Evolutionary conservation across 2,797 vertebrate genomes (phyloP).

Genomic region (Ceryle rudis): DNA sequence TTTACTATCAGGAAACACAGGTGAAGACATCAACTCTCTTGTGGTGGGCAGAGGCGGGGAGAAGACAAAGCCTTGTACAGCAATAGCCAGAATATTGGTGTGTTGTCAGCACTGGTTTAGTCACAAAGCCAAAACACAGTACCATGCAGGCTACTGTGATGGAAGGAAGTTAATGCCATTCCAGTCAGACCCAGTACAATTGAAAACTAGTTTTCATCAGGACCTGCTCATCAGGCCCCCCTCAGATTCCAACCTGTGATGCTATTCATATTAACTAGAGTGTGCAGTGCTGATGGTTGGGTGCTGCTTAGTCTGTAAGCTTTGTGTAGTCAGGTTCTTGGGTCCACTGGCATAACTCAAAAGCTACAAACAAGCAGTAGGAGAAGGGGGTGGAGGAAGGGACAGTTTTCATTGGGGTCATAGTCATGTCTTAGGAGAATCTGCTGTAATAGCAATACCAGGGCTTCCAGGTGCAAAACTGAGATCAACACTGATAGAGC

Average conservation of each 20-base stretch:
- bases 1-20: not conserved
- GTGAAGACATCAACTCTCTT: not conserved
- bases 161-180: not conserved
- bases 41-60: not conserved
- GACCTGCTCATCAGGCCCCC: not conserved
- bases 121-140: not conserved
- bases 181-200: not conserved
- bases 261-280: not conserved
- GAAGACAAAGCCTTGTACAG: not conserved
- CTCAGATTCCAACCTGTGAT: rapidly evolving
- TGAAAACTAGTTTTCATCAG: not conserved
- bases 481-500: not conserved
- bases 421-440: not conserved
- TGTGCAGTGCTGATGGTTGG: not conserved
- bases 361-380: not conserved
- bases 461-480: not conserved
- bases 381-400: not conserved
- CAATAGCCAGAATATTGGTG: not conserved
- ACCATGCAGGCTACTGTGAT: not conserved
- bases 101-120: not conserved
- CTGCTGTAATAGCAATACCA: rapidly evolving
- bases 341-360: too few species aligned
- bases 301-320: not conserved
- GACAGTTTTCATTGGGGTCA: not conserved
- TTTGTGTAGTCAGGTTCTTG: not conserved